Conservation (phyloP, 2,888 invertebrate species). For the Leptura quadrifasciata region DNA sequence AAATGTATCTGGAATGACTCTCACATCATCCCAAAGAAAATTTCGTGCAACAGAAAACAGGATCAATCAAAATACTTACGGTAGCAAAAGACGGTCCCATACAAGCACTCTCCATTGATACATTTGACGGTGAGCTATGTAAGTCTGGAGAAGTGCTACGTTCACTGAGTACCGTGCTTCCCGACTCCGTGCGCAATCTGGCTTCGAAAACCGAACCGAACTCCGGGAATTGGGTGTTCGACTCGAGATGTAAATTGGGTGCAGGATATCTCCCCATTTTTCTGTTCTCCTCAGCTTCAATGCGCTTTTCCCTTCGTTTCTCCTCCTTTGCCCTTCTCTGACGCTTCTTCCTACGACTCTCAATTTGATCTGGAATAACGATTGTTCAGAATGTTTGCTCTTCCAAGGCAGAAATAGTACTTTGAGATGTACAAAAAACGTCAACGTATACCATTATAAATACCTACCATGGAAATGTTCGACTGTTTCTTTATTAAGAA, state of each 20-base stretch:
- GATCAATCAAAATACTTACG: conserved; percentile 66
- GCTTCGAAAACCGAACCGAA: conserved; percentile 66
- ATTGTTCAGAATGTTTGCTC: neutral
- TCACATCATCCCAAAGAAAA: conserved; percentile 4
- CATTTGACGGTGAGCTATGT: conserved; percentile 59
- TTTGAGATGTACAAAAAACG: conserved; percentile 14
- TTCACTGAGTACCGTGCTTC: conserved; percentile 66
- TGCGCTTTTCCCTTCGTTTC: conserved; percentile 85
- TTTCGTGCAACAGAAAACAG: neutral
- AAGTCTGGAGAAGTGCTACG: conserved; percentile 59
- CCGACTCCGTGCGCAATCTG: conserved; percentile 61
- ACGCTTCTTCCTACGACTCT: conserved; percentile 81
- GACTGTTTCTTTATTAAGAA: conserved; percentile 82
- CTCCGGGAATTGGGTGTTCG: conserved; percentile 76
- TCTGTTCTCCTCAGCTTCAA: conserved; percentile 83
- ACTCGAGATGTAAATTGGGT: conserved; percentile 80
- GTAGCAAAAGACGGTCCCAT: conserved; percentile 78
- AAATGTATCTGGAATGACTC: conserved; percentile 45
- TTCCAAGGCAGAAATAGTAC: neutral
- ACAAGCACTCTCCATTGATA: conserved; percentile 63
- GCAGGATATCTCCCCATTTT: conserved; percentile 81
- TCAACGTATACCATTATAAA: conserved; percentile 24
- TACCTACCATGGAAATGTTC: conserved; percentile 81
- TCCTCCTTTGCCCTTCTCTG: conserved; percentile 86
- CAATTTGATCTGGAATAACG: conserved; percentile 80